Percentiles rank a stretch among this genome's conserved stretches.
These are phyloP conservation scores for Microchrysa polita DNA, from an alignment of 2,888 invertebrate genomes.

Conservation along the genomic window DNA sequence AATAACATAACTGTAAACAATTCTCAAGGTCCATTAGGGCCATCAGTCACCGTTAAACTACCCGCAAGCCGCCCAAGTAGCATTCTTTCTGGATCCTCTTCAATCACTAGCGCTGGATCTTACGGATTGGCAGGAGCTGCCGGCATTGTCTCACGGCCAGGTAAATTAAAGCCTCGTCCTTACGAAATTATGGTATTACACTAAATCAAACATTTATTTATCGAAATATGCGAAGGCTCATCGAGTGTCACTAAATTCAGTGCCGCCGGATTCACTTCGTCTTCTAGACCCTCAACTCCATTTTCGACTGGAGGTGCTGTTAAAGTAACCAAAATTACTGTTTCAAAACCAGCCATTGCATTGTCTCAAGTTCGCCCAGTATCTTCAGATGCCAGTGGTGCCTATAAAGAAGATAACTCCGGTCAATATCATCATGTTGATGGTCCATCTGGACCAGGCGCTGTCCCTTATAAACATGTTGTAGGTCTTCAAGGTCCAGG, in stretches of 20 bases:
- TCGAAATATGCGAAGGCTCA: neutral
- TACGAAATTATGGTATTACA: no score
- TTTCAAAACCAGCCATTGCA: neutral
- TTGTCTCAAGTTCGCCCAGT: constrained; percentile 20
- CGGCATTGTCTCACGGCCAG: constrained; percentile 56
- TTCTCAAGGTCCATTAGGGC: constrained; percentile 53
- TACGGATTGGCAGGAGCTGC: constrained; percentile 23
- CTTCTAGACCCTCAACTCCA: constrained; percentile 1
- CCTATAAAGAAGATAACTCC: constrained; percentile 45
- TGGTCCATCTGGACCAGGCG: constrained; percentile 55
- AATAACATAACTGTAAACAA: no score
- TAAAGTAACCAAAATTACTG: no score
- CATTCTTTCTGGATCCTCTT: neutral
- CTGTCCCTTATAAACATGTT: constrained; percentile 43
- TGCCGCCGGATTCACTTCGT: constrained; percentile 7
- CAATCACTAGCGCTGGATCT: constrained; percentile 51
- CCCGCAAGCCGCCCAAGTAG: constrained; percentile 56
- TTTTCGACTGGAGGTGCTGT: neutral
- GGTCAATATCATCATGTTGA: constrained; percentile 46
- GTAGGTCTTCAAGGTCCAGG: constrained; percentile 55
- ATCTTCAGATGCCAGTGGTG: constrained; percentile 21
- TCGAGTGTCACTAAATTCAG: constrained; percentile 2
- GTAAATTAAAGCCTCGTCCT: constrained; percentile 30
- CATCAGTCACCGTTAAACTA: constrained; percentile 54
- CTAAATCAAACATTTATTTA: neutral